These are phyloP conservation scores for Oscheius sp. DNA, from an alignment of 2,888 invertebrate genomes.

Conservation along the genomic window DNA sequence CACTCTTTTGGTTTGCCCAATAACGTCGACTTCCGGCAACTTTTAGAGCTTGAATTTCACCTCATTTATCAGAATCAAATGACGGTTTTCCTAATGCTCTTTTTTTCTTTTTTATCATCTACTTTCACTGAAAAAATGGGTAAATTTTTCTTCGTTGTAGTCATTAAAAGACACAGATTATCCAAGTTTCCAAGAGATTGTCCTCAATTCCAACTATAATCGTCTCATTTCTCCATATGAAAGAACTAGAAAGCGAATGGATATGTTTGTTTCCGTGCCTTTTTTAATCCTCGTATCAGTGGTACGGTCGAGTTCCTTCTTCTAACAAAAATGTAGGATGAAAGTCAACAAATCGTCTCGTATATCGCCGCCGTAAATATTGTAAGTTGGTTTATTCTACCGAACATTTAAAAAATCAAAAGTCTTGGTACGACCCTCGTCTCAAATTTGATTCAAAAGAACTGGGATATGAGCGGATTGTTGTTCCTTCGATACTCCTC, in stretches of 20 bases:
- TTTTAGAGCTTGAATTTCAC: neutral
- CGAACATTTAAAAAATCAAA: too few relatives aligned
- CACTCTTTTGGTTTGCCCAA: too few relatives aligned
- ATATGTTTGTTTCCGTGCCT: neutral
- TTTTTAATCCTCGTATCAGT: neutral
- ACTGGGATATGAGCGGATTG: neutral
- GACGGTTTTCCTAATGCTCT: neutral
- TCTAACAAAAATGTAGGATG: conserved; percentile 20
- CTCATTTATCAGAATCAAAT: neutral
- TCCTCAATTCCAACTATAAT: conserved; percentile 7
- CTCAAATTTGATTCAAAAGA: neutral
- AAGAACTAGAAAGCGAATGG: neutral
- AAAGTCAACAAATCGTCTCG: neutral
- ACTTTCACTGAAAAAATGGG: neutral
- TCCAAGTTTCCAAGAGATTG: neutral
- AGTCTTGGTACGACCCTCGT: conserved; percentile 21
- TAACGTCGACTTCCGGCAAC: too few relatives aligned
- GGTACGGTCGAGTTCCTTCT: neutral
- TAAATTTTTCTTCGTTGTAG: neutral
- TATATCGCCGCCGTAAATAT: conserved; percentile 12
- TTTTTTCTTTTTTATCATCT: neutral
- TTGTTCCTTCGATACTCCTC: neutral
- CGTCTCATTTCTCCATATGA: conserved; percentile 7
- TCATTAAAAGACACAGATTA: neutral
- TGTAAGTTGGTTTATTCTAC: neutral